Base-by-base conservation (phyloP, 2,888 invertebrate genomes). In the Volucella bombylans region DNA sequence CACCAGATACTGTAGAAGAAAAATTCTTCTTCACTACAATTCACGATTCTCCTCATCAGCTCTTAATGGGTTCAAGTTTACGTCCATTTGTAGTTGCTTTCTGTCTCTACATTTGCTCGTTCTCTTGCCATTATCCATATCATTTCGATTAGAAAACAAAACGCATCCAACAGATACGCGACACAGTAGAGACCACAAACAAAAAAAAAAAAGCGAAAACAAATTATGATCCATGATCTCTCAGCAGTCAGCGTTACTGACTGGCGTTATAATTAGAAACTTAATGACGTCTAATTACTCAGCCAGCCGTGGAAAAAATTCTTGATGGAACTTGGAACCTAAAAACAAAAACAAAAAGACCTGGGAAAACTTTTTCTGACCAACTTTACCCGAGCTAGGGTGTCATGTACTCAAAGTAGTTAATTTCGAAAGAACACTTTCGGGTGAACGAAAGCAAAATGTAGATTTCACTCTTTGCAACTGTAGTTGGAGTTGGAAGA, bases 181-280 rank as follows among this genome's bases (percentile, higher is more conserved):
- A 6, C 6, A 38, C 12, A 49, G 10, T 23, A 3, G 9, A n/a
- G 1, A 23, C 10, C 8, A 45, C 1, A 45, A 23, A 14, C 0
- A 18, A 61, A 8, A 50, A 38, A 31, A 72, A 49, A 15, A 39
- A 18, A 64, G 64, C 43, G 47, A 43, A 73, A 62, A 64, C 73
- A 54, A 73, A 64, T 73, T 64, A 64, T 73, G 62, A 73, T 64
- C 54, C 64, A 64, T 64, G 73, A 73, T 73, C 64, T 73, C 47
- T 64, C 14, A 31, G 31, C 31, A 31, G 73, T 45, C 9, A 55
- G 47, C 31, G 39, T 45, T 39, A 54, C 57, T 14, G 4, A n/a
- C 54, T 47, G 55, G 73, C 45, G 62, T 64, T 73, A 73, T 62
- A 73, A 73, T 64, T 73, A 73, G 47, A 73, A 55, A 62, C 47